phyloP scores from a whole-genome alignment of 2,888 invertebrate genomes.

The Steromphala cineraria region DNA sequence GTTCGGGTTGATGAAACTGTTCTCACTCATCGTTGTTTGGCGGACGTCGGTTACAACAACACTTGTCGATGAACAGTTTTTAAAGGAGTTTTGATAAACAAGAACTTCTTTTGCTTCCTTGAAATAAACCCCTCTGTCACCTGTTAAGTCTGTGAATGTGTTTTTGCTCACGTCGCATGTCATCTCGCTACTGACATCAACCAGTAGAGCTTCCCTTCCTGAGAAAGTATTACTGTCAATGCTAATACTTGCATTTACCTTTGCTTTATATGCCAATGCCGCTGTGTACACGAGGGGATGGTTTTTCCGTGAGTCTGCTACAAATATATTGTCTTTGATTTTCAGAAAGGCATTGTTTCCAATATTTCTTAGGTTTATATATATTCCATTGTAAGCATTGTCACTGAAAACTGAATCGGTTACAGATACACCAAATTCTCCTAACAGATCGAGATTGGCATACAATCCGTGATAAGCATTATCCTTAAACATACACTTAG shows the following conservation, averaged over 20 bases:
- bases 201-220: no score
- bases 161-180: neutral
- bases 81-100: neutral
- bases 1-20: slow-evolving; percentile 34
- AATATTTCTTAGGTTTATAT: neutral
- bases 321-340: no score
- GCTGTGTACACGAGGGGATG: no score
- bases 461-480: neutral
- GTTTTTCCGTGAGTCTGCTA: no score
- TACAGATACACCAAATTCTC: neutral
- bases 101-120: neutral
- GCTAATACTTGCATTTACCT: no score
- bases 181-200: neutral
- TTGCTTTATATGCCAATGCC: no score
- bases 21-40: slow-evolving; percentile 25
- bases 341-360: no score
- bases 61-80: neutral
- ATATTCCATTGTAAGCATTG: neutral
- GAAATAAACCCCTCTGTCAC: neutral
- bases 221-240: no score
- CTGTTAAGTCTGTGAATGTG: neutral
- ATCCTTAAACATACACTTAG: neutral
- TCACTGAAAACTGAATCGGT: neutral
- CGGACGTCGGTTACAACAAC: neutral
- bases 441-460: neutral